Evolutionary conservation across 2,797 vertebrate genomes (phyloP).

Genomic region (Pachyuromys duprasi): DNA sequence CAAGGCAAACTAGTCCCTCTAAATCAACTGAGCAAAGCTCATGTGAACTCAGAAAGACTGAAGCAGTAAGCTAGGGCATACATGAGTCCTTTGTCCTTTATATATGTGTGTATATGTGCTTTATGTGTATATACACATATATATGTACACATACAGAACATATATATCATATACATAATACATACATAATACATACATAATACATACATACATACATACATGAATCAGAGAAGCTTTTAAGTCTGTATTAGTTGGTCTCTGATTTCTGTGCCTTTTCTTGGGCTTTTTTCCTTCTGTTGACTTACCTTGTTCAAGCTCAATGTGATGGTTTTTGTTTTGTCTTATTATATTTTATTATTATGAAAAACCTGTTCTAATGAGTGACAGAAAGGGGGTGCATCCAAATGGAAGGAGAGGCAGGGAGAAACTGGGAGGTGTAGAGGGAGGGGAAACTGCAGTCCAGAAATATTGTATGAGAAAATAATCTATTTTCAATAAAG

Average conservation of each 20-base stretch:
- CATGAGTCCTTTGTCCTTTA: no score
- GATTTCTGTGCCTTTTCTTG: neutral
- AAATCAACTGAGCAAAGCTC: neutral
- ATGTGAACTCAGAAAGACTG: neutral
- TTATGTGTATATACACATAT: neutral
- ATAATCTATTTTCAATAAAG: neutral
- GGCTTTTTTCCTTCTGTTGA: neutral
- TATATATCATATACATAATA: no score
- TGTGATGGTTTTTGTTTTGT: neutral
- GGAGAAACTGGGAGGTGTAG: neutral
- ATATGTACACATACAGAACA: neutral
- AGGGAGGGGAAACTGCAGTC: neutral
- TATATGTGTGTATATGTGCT: no score
- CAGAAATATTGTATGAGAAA: no score
- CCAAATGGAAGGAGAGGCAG: accelerated
- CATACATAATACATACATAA: no score
- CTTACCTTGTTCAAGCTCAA: neutral
- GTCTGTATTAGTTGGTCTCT: neutral
- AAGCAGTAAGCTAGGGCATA: neutral
- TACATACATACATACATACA: no score
- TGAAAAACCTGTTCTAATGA: neutral
- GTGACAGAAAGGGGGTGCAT: neutral
- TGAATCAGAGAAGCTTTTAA: neutral
- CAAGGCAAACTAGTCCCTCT: neutral
- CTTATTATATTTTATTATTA: neutral